Conservation (phyloP, 2,797 vertebrate genomes). For the Trachops cirrhosus region DNA sequence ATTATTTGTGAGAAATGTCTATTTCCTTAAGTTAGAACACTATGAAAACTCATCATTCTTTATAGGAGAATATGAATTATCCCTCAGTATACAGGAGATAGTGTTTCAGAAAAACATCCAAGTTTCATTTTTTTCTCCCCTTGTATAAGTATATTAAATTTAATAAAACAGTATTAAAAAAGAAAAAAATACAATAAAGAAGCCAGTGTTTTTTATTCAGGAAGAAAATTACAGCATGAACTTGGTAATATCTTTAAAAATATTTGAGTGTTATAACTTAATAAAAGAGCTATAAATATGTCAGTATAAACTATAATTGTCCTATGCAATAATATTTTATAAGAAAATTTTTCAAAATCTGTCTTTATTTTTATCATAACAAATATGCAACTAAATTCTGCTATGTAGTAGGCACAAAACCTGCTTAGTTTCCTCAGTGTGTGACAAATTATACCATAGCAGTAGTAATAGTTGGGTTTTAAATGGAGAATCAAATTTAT, state of each 20-base stretch:
- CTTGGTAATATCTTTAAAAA: constrained; percentile 68
- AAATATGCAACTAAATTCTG: constrained; percentile 76
- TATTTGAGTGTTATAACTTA: constrained; percentile 74
- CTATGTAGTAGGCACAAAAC: constrained; percentile 67
- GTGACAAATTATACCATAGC: constrained; percentile 59
- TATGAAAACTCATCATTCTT: constrained; percentile 26
- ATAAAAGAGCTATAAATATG: constrained; percentile 72
- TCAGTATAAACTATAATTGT: constrained; percentile 63
- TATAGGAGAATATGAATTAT: constrained; percentile 56
- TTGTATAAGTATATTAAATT: constrained; percentile 32
- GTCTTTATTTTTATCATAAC: constrained; percentile 70
- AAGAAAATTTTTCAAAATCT: constrained; percentile 72
- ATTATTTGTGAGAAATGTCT: neutral
- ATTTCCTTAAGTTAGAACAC: constrained; percentile 26
- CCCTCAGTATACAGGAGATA: neutral
- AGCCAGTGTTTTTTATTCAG: constrained; percentile 18
- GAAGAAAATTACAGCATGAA: constrained; percentile 64
- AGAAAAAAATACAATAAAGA: constrained; percentile 43
- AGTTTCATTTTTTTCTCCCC: constrained; percentile 60
- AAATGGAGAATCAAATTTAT: constrained; percentile 78
- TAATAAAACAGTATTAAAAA: constrained; percentile 59
- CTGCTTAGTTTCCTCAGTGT: constrained; percentile 62
- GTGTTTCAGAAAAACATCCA: neutral
- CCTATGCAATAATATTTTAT: constrained; percentile 42
- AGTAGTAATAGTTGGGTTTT: constrained; percentile 60